A percentile compares a stretch with the other conserved stretches of the same genome.
These are phyloP conservation scores for Drosophila setosimentum DNA, from an alignment of 2,888 invertebrate species.

Conservation along the genomic window DNA sequence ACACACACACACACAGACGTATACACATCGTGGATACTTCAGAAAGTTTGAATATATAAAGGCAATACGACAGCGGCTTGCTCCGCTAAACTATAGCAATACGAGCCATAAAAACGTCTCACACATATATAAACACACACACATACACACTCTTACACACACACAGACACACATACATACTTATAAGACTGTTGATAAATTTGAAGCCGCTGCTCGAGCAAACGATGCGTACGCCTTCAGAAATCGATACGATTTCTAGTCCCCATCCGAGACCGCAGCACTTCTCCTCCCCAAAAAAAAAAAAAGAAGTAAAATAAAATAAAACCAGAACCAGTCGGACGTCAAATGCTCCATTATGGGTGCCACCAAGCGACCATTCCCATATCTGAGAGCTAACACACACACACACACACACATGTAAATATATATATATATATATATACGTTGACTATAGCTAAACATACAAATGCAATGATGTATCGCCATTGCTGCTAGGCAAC, in stretches of 20 bases:
- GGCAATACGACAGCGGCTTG: conserved; percentile 42
- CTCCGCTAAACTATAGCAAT: conserved; percentile 40
- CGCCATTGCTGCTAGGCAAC: conserved; percentile 31
- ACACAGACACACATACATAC: not conserved
- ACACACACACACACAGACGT: not conserved
- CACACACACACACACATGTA: conserved; percentile 17
- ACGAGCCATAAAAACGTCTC: conserved; percentile 29
- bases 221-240: conserved; percentile 70
- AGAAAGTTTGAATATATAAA: conserved; percentile 55
- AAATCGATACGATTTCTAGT: conserved; percentile 71
- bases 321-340: conserved; percentile 67
- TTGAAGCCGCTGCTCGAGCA: conserved; percentile 54
- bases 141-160: conserved; percentile 1
- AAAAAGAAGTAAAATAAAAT: too few relatives aligned
- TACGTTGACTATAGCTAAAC: conserved; percentile 32
- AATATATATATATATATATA: not conserved
- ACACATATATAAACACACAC: conserved; percentile 11
- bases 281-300: not conserved
- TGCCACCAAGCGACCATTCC: conserved; percentile 61
- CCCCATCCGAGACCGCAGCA: conserved; percentile 52
- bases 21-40: conserved; percentile 48
- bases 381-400: conserved; percentile 54
- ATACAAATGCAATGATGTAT: conserved; percentile 35
- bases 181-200: conserved; percentile 54
- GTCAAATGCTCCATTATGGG: conserved; percentile 68